A percentile compares a stretch with the other conserved stretches of the same genome.
These are phyloP conservation scores for Eubasilissa splendida DNA, from an alignment of 2,888 invertebrate species.

Conservation along the genomic window DNA sequence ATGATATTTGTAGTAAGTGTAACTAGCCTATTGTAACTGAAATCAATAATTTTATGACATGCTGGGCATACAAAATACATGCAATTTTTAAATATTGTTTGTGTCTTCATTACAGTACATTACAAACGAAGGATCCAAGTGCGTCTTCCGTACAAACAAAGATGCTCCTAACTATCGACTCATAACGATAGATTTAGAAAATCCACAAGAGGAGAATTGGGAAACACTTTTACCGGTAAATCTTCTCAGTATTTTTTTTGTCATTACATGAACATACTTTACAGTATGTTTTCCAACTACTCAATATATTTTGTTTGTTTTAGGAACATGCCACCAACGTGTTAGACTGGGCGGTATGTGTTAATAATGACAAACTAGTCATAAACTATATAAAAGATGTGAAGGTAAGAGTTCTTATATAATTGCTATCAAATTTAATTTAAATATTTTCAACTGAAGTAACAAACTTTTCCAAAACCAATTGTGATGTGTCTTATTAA, in stretches of 20 bases:
- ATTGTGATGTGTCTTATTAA: too few relatives aligned
- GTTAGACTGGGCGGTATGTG: slow-evolving; percentile 90
- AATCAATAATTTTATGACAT: too few relatives aligned
- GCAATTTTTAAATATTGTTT: too few relatives aligned
- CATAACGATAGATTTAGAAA: slow-evolving; percentile 85
- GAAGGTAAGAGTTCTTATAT: slow-evolving; percentile 76
- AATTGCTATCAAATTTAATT: too few relatives aligned
- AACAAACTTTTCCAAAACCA: too few relatives aligned
- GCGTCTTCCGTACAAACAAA: slow-evolving; percentile 93
- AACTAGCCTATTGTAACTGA: too few relatives aligned
- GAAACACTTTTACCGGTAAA: slow-evolving; percentile 80
- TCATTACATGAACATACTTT: background rate
- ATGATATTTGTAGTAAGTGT: too few relatives aligned
- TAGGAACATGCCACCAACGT: slow-evolving; percentile 89
- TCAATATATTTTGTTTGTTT: slow-evolving; percentile 33
- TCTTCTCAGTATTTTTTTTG: slow-evolving; percentile 41
- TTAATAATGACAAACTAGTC: slow-evolving; percentile 88
- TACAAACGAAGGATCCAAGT: slow-evolving; percentile 87
- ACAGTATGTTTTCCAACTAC: background rate
- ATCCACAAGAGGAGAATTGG: slow-evolving; percentile 86
- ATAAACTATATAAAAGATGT: slow-evolving; percentile 94
- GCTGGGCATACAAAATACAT: too few relatives aligned
- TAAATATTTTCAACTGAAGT: too few relatives aligned
- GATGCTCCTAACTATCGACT: slow-evolving; percentile 93
- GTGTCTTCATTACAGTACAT: slow-evolving; percentile 79